Conservation (phyloP, 2,797 vertebrate species). For the Emys orbicularis region DNA sequence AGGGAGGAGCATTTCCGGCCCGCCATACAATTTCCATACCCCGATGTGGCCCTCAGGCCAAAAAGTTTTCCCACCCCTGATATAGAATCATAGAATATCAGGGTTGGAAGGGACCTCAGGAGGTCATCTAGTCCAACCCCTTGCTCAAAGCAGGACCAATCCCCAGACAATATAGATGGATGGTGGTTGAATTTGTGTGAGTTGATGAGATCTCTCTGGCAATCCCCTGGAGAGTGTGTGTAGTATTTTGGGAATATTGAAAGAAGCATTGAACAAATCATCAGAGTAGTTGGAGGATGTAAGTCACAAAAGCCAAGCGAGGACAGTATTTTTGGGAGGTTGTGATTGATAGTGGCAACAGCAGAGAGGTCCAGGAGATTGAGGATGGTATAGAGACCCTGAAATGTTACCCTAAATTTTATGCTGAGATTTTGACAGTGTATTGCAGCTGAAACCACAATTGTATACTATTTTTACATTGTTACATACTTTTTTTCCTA, state of each 20-base stretch:
- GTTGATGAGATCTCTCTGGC: not conserved
- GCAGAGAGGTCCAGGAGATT: not conserved
- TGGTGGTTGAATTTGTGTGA: not conserved
- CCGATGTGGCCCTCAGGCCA: no score
- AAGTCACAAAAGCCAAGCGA: not conserved
- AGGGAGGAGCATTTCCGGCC: not conserved
- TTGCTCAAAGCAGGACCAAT: no score
- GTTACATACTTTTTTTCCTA: not conserved
- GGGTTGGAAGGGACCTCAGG: no score
- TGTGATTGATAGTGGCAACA: not conserved
- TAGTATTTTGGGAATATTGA: not conserved
- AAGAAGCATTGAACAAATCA: not conserved
- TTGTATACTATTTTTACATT: not conserved
- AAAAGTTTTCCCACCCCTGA: no score
- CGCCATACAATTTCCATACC: no score
- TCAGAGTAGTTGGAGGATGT: not conserved
- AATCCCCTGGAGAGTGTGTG: not conserved
- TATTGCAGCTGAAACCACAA: no score
- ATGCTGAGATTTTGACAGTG: not conserved
- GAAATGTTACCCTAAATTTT: not conserved
- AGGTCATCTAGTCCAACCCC: no score
- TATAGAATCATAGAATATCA: no score
- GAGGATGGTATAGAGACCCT: not conserved
- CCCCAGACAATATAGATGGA: not conserved
- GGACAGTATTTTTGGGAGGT: no score